Conservation (phyloP, 2,888 invertebrate species). For the Ophraella communa region DNA sequence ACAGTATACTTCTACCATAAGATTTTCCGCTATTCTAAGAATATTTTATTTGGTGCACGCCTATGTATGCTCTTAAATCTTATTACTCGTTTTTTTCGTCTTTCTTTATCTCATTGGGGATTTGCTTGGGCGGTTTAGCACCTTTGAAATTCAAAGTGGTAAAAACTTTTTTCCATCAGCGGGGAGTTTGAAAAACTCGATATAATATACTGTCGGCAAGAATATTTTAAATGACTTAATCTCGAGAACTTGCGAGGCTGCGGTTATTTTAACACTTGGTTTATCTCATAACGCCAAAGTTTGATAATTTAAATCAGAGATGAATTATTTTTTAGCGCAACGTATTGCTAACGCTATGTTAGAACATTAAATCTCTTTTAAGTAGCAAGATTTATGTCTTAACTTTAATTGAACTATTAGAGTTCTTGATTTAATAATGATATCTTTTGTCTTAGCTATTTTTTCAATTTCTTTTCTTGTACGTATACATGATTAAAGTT, state of each 20-base stretch:
- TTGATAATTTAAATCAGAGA: too few species aligned
- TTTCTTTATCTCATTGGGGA: conserved; percentile 19
- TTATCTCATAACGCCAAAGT: neutral
- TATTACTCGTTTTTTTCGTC: neutral
- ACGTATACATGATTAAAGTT: too few species aligned
- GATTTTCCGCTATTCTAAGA: too few species aligned
- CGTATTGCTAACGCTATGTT: too few species aligned
- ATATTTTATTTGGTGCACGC: neutral
- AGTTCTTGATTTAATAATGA: too few species aligned
- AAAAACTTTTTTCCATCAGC: conserved; percentile 24
- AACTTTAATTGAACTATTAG: too few species aligned
- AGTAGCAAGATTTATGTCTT: too few species aligned
- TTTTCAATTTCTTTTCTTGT: too few species aligned
- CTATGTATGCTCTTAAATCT: neutral
- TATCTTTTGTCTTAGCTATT: too few species aligned
- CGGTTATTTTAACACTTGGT: neutral
- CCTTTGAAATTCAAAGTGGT: conserved; percentile 27
- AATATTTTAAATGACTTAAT: neutral
- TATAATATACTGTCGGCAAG: conserved; percentile 37
- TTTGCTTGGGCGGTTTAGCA: conserved; percentile 25
- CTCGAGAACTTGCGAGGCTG: neutral
- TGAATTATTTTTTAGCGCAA: too few species aligned
- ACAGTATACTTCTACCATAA: too few species aligned
- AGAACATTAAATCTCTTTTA: too few species aligned
- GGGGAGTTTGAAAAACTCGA: conserved; percentile 17